phyloP scores from a whole-genome alignment of 35 echinoderm and acorn worm species.

The Eucidaris tribuloides region DNA sequence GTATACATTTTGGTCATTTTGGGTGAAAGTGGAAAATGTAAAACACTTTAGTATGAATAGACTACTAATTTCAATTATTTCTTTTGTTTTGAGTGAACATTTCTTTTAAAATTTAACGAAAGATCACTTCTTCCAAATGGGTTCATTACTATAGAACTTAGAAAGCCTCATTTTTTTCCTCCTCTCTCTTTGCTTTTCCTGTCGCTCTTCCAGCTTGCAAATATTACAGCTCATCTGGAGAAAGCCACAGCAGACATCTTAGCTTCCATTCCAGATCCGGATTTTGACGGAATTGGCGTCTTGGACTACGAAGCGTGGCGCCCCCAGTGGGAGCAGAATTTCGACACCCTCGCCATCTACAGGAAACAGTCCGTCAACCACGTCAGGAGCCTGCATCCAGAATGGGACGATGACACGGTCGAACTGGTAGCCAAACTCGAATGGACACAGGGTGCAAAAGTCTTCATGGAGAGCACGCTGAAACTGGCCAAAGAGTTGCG shows the following conservation, averaged over 20 bases:
- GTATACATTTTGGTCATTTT: too few relatives aligned
- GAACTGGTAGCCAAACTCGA: slow-evolving; percentile 57
- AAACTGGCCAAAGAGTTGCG: slow-evolving; percentile 55
- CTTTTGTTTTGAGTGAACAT: too few relatives aligned
- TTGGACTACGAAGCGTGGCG: slow-evolving; percentile 91
- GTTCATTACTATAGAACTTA: too few relatives aligned
- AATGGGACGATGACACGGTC: slow-evolving; percentile 41
- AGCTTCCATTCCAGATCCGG: slow-evolving; percentile 45
- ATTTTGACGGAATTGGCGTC: slow-evolving; percentile 55
- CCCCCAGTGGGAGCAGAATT: slow-evolving; percentile 35
- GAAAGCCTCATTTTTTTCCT: too few relatives aligned
- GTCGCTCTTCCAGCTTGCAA: slow-evolving; percentile 64
- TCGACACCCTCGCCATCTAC: background rate
- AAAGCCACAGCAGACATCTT: slow-evolving; percentile 62
- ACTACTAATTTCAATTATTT: too few relatives aligned
- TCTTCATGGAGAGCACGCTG: slow-evolving; percentile 66
- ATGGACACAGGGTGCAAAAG: slow-evolving; percentile 59
- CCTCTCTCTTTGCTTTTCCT: too few relatives aligned
- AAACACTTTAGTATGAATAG: too few relatives aligned
- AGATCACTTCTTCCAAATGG: too few relatives aligned
- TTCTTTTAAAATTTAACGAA: too few relatives aligned
- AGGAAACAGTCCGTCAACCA: slow-evolving; percentile 13
- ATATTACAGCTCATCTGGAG: slow-evolving; percentile 63
- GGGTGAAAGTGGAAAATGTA: too few relatives aligned
- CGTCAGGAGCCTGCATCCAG: slow-evolving; percentile 34